phyloP scores from a whole-genome alignment of 1,140 invertebrate genomes.

The Lepeophtheirus salmonis region DNA sequence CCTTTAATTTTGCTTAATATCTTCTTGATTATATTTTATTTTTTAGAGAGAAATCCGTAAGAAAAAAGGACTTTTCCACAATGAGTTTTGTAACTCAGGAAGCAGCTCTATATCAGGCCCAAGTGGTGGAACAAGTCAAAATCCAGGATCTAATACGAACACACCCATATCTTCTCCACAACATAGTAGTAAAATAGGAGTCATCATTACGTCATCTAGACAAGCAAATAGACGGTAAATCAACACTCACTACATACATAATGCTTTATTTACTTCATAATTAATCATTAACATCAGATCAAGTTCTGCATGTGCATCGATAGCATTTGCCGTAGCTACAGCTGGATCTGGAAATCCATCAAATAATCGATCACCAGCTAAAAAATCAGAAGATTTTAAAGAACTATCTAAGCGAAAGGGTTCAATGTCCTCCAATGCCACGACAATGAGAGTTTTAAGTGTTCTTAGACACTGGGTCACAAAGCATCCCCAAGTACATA shows the following conservation, averaged over 20 bases:
- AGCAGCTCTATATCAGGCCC: background rate
- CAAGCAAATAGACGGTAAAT: conserved; percentile 64
- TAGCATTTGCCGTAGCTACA: conserved; percentile 76
- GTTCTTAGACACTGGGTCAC: conserved; percentile 59
- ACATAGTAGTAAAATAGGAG: conserved; percentile 33
- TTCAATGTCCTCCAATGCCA: conserved; percentile 71
- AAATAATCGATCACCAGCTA: conserved; percentile 30
- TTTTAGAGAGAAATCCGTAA: conserved; percentile 7
- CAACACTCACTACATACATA: conserved; percentile 1
- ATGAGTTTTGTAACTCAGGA: background rate
- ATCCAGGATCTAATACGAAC: background rate
- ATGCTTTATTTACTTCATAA: conserved; percentile 9
- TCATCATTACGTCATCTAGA: conserved; percentile 76
- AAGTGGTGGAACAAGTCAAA: conserved; percentile 7
- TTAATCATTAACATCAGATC: conserved; percentile 37
- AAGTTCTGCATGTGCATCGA: conserved; percentile 68
- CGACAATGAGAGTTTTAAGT: conserved; percentile 78
- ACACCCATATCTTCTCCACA: conserved; percentile 15
- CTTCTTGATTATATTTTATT: background rate
- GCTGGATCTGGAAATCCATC: conserved; percentile 63
- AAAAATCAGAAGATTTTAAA: conserved; percentile 13
- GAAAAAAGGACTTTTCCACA: conserved; percentile 16
- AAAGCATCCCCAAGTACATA: conserved; percentile 38
- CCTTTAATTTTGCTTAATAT: background rate
- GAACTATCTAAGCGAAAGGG: conserved; percentile 38